Conservation (phyloP, 30 jellyfish, hydroid and myxozoan genomes). For the Pelagia noctiluca region DNA sequence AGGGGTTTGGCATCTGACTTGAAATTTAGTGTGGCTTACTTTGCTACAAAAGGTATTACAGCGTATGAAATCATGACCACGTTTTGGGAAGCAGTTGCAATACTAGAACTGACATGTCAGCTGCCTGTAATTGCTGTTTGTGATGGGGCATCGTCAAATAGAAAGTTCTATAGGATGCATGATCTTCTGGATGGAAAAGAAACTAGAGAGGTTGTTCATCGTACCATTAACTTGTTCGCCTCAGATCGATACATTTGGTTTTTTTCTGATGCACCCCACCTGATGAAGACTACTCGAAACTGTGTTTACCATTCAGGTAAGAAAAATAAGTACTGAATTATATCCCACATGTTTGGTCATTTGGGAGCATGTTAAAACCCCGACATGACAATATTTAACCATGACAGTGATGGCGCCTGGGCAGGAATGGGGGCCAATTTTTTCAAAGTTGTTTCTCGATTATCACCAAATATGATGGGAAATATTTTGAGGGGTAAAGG, state of each 20-base stretch:
- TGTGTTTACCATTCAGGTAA: slow-evolving; percentile 59
- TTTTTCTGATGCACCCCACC: slow-evolving; percentile 71
- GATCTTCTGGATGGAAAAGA: background rate
- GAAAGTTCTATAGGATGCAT: background rate
- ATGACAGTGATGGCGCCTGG: background rate
- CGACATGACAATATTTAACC: too few relatives aligned
- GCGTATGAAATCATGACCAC: slow-evolving; percentile 52
- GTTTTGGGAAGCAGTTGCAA: slow-evolving; percentile 69
- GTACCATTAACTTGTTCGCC: background rate
- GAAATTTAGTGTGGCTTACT: slow-evolving; percentile 52
- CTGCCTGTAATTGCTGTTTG: slow-evolving; percentile 58
- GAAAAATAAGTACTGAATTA: background rate
- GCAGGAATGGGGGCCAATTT: background rate
- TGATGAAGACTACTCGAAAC: slow-evolving; percentile 62
- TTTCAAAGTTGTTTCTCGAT: background rate
- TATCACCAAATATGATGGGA: background rate
- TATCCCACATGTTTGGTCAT: too few relatives aligned
- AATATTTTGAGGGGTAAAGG: too few relatives aligned
- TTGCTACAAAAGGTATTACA: slow-evolving; percentile 64
- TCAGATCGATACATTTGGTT: slow-evolving; percentile 10
- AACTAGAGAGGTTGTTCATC: background rate
- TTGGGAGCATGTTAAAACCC: too few relatives aligned
- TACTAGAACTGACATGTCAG: slow-evolving; percentile 26
- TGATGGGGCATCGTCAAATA: background rate
- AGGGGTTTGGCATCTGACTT: slow-evolving; percentile 64